Base-by-base conservation (phyloP, 2,888 invertebrate species). In the Smittia sp. region DNA sequence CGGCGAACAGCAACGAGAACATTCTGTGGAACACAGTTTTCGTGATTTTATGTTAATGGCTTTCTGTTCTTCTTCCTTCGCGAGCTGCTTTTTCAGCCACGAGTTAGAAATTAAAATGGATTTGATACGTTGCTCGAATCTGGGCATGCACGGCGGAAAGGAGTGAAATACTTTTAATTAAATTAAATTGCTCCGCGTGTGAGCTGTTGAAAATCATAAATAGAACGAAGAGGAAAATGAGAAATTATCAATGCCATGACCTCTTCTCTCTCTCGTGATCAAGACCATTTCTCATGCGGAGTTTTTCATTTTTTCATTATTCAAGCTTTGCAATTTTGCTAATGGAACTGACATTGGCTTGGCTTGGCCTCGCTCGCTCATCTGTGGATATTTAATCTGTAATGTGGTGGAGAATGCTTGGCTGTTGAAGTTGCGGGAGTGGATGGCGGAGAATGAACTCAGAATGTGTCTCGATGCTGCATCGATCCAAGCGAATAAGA, bases 161-260 rank as follows among this genome's bases (percentile, higher is more conserved):
- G 25, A 63, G 27, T 24, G 22, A 63, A 63, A 63, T 27, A 63
- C 4, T 22, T 27, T 63, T 63, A 63, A 63, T 63, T 63, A 63
- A 63, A 63, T 63, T 27, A 63, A 63, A 63, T 63, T 63, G 27
- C 63, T 63, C 63, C 25, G 27, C 27, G 63, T 63, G 63, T 63
- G 63, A 27, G 63, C 63, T 15, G 27, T 63, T 63, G 22, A n/a
- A 25, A 58, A 27, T 63, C 63, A 63, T 63, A 63, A 63, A 63
- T 58, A 58, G 58, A 58, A 58, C 58, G 58, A 63, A 58, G 18
- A 58, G 6, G 22, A 58, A 58, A 63, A 27, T 27, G 27, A 63
- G 25, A 63, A 63, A 63, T 63, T 63, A 24, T 63, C 63, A 27
- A 63, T 63, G 63, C 22, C 58, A 58, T 58, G 58, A 58, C 58